phyloP scores from a whole-genome alignment of 2,888 invertebrate species.

The Lepidocyrtoides sp. region DNA sequence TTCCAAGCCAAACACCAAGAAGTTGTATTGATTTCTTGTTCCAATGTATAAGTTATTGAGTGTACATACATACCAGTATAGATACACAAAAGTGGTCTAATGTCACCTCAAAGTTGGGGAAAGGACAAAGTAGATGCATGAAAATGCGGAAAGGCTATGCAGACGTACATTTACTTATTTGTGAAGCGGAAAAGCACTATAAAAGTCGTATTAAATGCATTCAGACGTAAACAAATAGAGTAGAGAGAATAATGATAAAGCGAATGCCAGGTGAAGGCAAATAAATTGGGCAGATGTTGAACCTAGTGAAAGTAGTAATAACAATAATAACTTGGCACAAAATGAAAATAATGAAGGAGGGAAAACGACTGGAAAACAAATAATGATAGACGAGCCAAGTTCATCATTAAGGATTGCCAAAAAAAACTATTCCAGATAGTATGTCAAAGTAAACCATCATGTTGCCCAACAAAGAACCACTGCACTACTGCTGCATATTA shows the following conservation, averaged over 20 bases:
- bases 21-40: no score
- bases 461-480: no score
- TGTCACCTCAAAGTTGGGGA: no score
- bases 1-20: no score
- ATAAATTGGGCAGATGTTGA: constrained; percentile 49
- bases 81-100: no score
- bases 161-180: background rate
- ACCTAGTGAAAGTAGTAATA: background rate
- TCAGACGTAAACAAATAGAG: constrained; percentile 26
- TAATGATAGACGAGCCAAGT: background rate
- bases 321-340: constrained; percentile 38
- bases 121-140: background rate
- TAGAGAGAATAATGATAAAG: constrained; percentile 14
- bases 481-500: no score
- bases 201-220: constrained; percentile 33
- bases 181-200: background rate
- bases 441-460: no score
- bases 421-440: no score
- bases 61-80: background rate
- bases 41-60: background rate
- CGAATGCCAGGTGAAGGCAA: constrained; percentile 21
- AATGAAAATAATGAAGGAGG: constrained; percentile 33
- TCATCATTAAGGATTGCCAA: background rate
- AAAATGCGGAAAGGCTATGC: background rate
- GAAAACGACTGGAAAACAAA: background rate